phyloP scores from a whole-genome alignment of 2,888 invertebrate genomes.

The Caenorhabditis sp. region DNA sequence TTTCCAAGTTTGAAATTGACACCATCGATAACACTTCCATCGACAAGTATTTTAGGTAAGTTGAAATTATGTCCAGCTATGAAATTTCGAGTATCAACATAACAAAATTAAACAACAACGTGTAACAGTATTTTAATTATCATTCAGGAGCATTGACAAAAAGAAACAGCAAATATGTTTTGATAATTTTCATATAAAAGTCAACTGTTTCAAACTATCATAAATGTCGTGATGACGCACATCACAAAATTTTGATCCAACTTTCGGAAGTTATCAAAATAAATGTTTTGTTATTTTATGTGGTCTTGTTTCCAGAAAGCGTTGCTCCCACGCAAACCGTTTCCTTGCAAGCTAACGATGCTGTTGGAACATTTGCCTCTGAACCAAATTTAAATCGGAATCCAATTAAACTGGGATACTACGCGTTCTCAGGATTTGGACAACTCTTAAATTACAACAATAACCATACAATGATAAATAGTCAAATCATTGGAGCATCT shows the following conservation, averaged over 20 bases:
- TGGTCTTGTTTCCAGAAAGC: neutral
- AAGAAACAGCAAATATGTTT: no score
- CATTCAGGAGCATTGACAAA: no score
- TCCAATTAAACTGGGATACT: constrained; percentile 58
- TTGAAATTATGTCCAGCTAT: constrained; percentile 1
- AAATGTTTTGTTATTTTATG: no score
- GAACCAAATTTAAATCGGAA: constrained; percentile 39
- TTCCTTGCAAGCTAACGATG: constrained; percentile 23
- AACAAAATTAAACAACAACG: no score
- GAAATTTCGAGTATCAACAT: neutral
- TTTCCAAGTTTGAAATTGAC: constrained; percentile 41
- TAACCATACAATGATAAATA: constrained; percentile 43
- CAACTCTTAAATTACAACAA: constrained; percentile 45
- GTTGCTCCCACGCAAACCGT: no score
- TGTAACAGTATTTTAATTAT: no score
- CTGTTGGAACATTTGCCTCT: constrained; percentile 5
- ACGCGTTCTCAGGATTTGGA: constrained; percentile 58
- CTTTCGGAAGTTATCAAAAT: no score
- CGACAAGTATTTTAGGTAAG: constrained; percentile 39
- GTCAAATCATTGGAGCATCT: constrained; percentile 63
- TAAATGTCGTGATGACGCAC: no score
- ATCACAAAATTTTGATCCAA: no score
- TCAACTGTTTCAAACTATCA: no score
- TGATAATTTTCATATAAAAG: no score
- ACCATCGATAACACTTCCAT: constrained; percentile 51